Conservation (phyloP, 2,888 invertebrate species). For the Notocelia uddmanniana region DNA sequence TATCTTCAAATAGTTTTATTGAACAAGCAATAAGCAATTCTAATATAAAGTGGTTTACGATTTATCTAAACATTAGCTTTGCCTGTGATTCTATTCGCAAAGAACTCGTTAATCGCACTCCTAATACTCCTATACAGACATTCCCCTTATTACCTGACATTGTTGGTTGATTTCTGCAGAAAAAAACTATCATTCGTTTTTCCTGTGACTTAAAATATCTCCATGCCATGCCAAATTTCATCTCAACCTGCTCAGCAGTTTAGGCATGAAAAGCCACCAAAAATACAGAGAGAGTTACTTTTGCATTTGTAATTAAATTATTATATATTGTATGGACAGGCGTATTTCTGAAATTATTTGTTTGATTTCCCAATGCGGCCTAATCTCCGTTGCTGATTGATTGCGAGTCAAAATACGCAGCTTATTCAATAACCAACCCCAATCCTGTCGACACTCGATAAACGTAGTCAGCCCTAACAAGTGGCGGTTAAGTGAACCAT, state of each 20-base stretch:
- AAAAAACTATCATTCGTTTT: not conserved
- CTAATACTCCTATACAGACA: not conserved
- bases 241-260: not conserved
- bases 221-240: not conserved
- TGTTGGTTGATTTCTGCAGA: not conserved
- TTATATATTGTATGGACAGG: not conserved
- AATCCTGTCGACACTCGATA: constrained; percentile 45
- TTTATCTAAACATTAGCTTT: constrained; percentile 1
- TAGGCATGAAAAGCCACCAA: too few relatives aligned
- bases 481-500: constrained; percentile 54
- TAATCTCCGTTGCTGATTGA: constrained; percentile 35
- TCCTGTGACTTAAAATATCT: not conserved
- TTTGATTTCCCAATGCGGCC: constrained; percentile 15
- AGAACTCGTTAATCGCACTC: not conserved
- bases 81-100: not conserved
- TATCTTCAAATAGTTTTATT: not conserved
- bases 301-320: too few relatives aligned
- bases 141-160: not conserved
- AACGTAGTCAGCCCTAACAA: constrained; percentile 57
- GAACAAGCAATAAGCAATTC: not conserved
- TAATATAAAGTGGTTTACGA: constrained; percentile 13
- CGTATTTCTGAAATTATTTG: constrained; percentile 12
- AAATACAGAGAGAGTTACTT: too few relatives aligned
- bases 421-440: constrained; percentile 42
- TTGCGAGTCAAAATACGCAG: constrained; percentile 38